Evolutionary conservation across 2,797 vertebrate species (phyloP), one percentile per base, ranked within the genome.

Genomic region (Bufotes viridis): DNA sequence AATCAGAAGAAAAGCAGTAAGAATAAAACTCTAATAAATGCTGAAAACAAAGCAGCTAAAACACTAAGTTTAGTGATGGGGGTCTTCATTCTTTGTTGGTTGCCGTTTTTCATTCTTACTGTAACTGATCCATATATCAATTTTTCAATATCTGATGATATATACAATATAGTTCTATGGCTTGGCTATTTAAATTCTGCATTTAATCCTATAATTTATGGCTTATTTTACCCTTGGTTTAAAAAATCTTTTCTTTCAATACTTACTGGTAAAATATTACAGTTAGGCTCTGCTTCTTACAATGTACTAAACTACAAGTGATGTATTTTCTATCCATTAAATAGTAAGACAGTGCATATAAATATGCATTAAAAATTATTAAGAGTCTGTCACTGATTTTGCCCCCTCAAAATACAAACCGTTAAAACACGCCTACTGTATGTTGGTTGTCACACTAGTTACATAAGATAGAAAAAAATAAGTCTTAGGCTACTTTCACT

Each of bases 161-260:
- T 95, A 51, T 92, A 92, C 60, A 94, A 94, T 89, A 82, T 79
- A 0, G 89, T 93, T 11, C 92, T 94, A 82, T 95, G 93, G 91
- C 84, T 94, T 6, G 92, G 93, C 2, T 92, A 95, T 88, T 93
- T 94, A 55, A 97, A 95, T 53, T 96, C 95, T 7, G 87, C 91
- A 57, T 90, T 94, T 18, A 95, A 94, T 84, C 94, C 93, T 8
- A 90, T 95, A 1, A 94, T 95, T 75, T 96, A 96, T 53, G 92
- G 90, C 22, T 93, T 96, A 75, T 93, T 95, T 91, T 95, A 95
- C 51, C 87, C 90, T 78, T 96, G 94, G 91, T 95, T 96, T 91
- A 90, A 93, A 84, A 92, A 93, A 55, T 90, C 92, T 55, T 90
- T 92, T 24, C 90, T 87, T 90, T 88, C 90, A 15, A 85, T 94